Base-by-base conservation (phyloP, 2,888 invertebrate genomes). In the Thera obeliscata region DNA sequence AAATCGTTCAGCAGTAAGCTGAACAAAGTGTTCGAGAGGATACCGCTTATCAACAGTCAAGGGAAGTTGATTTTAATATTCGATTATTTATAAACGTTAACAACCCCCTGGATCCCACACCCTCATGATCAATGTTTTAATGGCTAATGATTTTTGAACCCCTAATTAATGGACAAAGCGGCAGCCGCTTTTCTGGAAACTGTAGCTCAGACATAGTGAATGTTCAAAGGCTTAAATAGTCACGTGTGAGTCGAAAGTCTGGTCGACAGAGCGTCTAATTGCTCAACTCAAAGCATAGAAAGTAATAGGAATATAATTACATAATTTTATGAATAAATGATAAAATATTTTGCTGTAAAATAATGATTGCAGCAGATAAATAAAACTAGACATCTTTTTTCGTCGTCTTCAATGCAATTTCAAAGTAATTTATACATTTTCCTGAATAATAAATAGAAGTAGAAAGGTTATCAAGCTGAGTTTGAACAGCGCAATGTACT, bases 401-500 rank as follows among this genome's bases (percentile, higher is more conserved):
- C n/a, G n/a, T n/a, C n/a, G n/a, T n/a, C n/a, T n/a, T n/a, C n/a
- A n/a, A n/a, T n/a, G n/a, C n/a, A n/a, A n/a, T n/a, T n/a, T n/a
- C n/a, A n/a, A n/a, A n/a, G n/a, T n/a, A n/a, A n/a, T n/a, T n/a
- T n/a, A n/a, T n/a, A n/a, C n/a, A n/a, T n/a, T n/a, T n/a, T n/a
- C n/a, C n/a, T n/a, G n/a, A n/a, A n/a, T n/a, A n/a, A n/a, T n/a
- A 63, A 63, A 62, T 49, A 35, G 33, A 61, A 22, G 33, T 9
- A 8, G 7, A 52, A 33, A 52, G 33, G 12, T 22, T 50, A 52
- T 52, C 22, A 52, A 22, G 2, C 56, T 38, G 11, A n/a, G 60
- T 62, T 46, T 61, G 52, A 66, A 78, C 75, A 77, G 64, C 61
- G 67, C 58, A 79, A 74, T 66, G 67, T 75, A 70, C 75, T 78